phyloP scores from a whole-genome alignment of 1,140 invertebrate genomes.

The Plutomurus gul region DNA sequence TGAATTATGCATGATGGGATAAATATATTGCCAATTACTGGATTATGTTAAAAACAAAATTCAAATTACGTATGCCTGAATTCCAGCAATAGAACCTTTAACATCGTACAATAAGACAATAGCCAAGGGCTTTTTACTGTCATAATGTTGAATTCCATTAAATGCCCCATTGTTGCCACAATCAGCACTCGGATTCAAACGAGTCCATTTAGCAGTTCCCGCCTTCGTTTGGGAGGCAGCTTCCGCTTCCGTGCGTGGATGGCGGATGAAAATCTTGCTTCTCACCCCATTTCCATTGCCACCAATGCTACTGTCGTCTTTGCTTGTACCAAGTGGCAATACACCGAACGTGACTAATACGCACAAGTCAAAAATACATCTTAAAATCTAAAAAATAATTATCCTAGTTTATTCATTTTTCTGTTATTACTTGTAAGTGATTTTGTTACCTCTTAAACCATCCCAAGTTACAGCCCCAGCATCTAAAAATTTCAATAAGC shows the following conservation, averaged over 20 bases:
- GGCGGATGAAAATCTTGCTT: background rate
- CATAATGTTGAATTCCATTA: background rate
- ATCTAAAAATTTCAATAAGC: no score
- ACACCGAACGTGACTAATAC: background rate
- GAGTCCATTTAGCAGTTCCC: background rate
- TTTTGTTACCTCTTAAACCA: no score
- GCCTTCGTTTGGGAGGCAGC: no score
- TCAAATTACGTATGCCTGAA: background rate
- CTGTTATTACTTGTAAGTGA: no score
- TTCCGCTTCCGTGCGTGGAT: background rate
- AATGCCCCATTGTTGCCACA: background rate
- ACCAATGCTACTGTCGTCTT: background rate
- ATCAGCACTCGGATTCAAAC: background rate
- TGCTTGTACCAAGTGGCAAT: background rate
- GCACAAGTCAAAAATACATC: no score
- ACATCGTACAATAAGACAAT: background rate
- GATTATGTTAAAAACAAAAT: background rate
- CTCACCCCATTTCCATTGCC: background rate
- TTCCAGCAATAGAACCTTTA: background rate
- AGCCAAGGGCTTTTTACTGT: background rate
- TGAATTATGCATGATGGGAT: background rate
- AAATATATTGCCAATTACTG: no score
- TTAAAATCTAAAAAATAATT: no score
- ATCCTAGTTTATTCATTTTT: no score
- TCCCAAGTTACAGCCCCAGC: no score